phyloP scores from a whole-genome alignment of 2,113 vertebrate genomes.

The Suricata suricatta region DNA sequence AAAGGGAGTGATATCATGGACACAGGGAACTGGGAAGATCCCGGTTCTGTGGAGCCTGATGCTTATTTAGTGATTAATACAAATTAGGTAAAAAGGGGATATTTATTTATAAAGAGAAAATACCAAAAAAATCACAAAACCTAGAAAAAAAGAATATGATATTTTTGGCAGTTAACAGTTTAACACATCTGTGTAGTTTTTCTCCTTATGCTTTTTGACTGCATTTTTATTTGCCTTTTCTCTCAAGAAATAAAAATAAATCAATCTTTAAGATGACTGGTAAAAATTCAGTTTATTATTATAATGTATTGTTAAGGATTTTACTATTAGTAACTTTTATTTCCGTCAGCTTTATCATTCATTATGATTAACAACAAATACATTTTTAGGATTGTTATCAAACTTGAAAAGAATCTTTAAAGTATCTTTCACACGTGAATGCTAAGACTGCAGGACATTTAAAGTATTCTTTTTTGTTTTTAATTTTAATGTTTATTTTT shows the following conservation, averaged over 20 bases:
- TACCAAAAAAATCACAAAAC: not conserved
- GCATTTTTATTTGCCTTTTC: not conserved
- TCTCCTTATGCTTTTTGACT: not conserved
- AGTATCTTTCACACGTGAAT: not conserved
- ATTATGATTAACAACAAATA: not conserved
- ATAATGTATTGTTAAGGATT: not conserved
- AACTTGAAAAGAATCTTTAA: not conserved
- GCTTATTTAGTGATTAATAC: not conserved
- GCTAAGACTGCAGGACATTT: not conserved
- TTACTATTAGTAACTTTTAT: not conserved
- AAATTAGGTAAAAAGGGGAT: not conserved
- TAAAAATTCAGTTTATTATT: not conserved
- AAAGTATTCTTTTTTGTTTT: not conserved
- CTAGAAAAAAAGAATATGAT: not conserved
- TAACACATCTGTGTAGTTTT: not conserved
- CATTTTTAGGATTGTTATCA: constrained; percentile 7
- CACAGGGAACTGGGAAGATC: not conserved
- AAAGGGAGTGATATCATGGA: not conserved
- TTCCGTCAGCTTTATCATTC: not conserved
- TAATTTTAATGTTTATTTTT: too few species aligned
- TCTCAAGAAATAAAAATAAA: not conserved
- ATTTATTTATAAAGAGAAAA: constrained; percentile 1
- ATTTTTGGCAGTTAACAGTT: not conserved
- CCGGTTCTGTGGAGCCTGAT: not conserved
- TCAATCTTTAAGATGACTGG: not conserved